phyloP scores from a whole-genome alignment of 2,113 vertebrate species.

The Paradoxurus hermaphroditus region DNA sequence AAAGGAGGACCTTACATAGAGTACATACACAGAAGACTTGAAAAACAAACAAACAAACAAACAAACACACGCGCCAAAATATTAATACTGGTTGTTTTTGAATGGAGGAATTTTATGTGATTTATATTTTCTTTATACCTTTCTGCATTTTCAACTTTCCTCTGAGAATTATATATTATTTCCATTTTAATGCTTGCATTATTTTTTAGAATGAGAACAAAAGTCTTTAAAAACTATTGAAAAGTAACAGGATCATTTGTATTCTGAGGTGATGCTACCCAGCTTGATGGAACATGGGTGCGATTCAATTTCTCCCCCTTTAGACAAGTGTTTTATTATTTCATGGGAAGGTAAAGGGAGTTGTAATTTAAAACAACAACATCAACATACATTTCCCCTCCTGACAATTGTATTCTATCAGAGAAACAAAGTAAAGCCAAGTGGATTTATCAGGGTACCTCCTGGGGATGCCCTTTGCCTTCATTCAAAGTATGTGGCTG shows the following conservation, averaged over 20 bases:
- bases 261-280: background rate
- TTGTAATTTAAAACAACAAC: background rate
- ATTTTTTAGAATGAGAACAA: background rate
- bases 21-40: background rate
- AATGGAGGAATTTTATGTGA: background rate
- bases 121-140: background rate
- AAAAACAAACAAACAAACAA: background rate
- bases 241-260: background rate
- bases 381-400: background rate
- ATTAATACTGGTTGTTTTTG: background rate
- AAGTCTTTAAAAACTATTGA: background rate
- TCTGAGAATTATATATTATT: background rate
- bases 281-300: background rate
- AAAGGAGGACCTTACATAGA: background rate
- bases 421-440: background rate
- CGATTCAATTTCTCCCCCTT: background rate
- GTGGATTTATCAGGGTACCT: background rate
- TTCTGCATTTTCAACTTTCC: background rate
- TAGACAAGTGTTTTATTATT: background rate
- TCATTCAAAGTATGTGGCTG: background rate
- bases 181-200: background rate
- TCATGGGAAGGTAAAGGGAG: background rate
- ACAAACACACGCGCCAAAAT: background rate
- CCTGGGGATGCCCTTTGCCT: background rate
- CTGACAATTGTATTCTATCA: background rate